Conservation (phyloP, 37 sponge, comb jelly and placozoan species). For the Geodia barretti region DNA sequence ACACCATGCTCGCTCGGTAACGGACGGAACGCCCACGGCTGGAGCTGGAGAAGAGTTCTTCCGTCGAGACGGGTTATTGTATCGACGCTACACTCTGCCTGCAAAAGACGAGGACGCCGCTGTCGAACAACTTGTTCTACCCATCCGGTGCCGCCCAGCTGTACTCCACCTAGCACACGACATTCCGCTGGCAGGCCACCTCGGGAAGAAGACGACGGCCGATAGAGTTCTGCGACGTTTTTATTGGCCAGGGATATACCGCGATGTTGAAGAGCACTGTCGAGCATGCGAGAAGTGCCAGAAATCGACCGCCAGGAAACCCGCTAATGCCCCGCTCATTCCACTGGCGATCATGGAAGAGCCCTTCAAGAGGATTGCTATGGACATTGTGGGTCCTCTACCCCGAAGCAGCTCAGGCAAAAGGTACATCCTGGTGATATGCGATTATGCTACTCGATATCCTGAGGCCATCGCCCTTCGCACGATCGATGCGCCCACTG, state of each 20-base stretch:
- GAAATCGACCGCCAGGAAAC: conserved; percentile 7
- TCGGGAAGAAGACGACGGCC: conserved; percentile 57
- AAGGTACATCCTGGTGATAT: conserved; percentile 43
- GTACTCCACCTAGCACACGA: conserved; percentile 52
- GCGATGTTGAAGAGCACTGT: conserved; percentile 49
- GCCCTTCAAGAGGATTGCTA: conserved; percentile 67
- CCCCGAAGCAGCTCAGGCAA: conserved; percentile 42
- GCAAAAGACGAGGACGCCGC: background rate
- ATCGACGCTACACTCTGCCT: conserved; percentile 2
- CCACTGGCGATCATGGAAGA: conserved; percentile 45
- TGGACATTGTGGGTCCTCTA: conserved; percentile 71
- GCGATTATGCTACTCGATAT: conserved; percentile 71
- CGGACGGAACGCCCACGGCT: background rate
- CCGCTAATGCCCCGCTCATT: conserved; percentile 39
- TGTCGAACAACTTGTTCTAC: conserved; percentile 60
- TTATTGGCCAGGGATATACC: conserved; percentile 55
- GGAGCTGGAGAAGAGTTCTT: conserved; percentile 25
- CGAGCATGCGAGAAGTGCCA: conserved; percentile 41
- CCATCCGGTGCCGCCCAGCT: conserved; percentile 3
- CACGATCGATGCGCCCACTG: conserved; percentile 36
- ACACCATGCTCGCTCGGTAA: background rate
- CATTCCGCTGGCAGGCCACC: conserved; percentile 56
- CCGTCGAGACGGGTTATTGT: conserved; percentile 24
- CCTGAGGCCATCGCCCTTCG: conserved; percentile 58
- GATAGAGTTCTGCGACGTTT: conserved; percentile 41